These are phyloP conservation scores for Silurus glanis DNA, from an alignment of 2,113 vertebrate species.

Conservation along the genomic window DNA sequence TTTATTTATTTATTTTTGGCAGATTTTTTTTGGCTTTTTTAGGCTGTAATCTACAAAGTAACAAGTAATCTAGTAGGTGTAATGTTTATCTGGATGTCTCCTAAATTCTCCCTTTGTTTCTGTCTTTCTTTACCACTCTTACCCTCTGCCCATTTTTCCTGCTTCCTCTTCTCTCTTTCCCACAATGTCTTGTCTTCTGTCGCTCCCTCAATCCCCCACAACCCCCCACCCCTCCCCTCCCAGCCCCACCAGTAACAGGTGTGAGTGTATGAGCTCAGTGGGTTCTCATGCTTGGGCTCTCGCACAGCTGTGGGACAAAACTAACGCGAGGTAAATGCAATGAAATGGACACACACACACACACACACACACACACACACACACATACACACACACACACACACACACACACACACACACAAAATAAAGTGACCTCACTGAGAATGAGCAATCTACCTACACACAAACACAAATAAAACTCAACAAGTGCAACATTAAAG, in stretches of 20 bases:
- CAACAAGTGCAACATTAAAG: not conserved
- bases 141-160: not conserved
- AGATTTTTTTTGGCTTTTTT: not conserved
- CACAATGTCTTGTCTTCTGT: slow-evolving; percentile 25
- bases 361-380: not conserved
- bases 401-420: not conserved
- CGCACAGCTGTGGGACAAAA: slow-evolving; percentile 26
- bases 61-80: not conserved
- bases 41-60: too few relatives aligned
- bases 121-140: not conserved
- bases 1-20: not conserved
- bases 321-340: not conserved
- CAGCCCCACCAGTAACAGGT: slow-evolving; percentile 23
- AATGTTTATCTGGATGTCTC: not conserved
- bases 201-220: not conserved
- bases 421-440: not conserved
- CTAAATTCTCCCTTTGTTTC: not conserved
- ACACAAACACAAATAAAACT: not conserved
- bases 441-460: not conserved
- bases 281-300: slow-evolving; percentile 30
- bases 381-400: not conserved
- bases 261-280: slow-evolving; percentile 36
- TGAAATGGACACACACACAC: not conserved
- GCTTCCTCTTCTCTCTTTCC: not conserved
- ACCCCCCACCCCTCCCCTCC: not conserved